A percentile compares a stretch with the other conserved stretches of the same genome.
Evolutionary conservation across 2,113 vertebrate species (phyloP).

Genomic region (Sporophila hypoxantha): DNA sequence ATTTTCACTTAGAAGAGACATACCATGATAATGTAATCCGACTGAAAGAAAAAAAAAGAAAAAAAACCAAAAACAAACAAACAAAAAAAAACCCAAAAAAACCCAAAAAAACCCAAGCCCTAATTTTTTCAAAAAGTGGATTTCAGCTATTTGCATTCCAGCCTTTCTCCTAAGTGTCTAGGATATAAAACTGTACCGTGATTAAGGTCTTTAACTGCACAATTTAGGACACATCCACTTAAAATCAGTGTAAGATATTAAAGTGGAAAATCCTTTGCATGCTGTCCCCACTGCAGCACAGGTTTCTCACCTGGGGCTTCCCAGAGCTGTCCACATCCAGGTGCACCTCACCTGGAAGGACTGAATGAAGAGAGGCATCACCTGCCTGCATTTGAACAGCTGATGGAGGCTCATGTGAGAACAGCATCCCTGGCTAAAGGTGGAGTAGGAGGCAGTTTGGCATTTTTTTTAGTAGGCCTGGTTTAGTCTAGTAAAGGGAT

Average conservation of each 20-base stretch:
- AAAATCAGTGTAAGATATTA: not conserved
- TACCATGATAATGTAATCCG: not conserved
- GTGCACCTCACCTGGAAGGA: not conserved
- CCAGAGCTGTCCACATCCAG: fast-evolving
- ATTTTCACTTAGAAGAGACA: not conserved
- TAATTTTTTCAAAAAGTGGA: too few relatives aligned
- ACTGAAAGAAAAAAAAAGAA: not conserved
- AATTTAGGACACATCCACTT: not conserved
- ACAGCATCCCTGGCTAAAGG: not conserved
- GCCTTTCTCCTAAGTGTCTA: not conserved
- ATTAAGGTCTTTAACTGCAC: not conserved
- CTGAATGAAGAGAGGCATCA: not conserved
- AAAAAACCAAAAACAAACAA: too few relatives aligned
- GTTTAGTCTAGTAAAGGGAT: not conserved
- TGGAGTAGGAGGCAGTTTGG: not conserved
- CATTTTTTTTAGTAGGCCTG: not conserved
- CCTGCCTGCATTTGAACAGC: not conserved
- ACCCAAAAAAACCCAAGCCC: not conserved
- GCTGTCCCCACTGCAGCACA: not conserved
- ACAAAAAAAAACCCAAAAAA: too few relatives aligned
- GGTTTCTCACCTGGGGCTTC: not conserved
- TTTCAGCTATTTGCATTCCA: not conserved
- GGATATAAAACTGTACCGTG: not conserved
- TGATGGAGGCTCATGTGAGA: not conserved
- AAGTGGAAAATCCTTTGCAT: not conserved